Conservation (phyloP, 2,888 invertebrate genomes). For the Reticulitermes lucifugus region DNA sequence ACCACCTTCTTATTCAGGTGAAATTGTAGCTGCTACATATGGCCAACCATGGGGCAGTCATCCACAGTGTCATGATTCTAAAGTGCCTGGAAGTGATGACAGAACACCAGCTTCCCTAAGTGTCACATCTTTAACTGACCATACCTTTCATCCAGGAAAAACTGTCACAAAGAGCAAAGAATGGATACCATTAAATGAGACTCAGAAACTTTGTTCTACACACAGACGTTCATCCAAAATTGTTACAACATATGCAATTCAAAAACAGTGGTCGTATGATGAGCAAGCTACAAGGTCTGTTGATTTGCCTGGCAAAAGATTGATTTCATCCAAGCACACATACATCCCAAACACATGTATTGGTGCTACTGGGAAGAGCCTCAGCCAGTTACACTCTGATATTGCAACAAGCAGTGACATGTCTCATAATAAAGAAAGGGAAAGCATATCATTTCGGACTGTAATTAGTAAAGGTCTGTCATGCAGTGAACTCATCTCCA, state of each 20-base stretch:
- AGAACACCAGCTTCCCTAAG: slow-evolving; percentile 16
- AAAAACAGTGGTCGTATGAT: slow-evolving; percentile 30
- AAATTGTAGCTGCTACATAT: slow-evolving; percentile 32
- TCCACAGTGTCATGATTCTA: neutral
- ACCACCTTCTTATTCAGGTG: slow-evolving; percentile 38
- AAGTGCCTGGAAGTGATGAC: neutral
- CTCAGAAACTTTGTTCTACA: neutral
- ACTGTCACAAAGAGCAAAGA: slow-evolving; percentile 16
- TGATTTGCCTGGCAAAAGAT: neutral
- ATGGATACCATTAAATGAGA: slow-evolving; percentile 23
- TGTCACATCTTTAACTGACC: slow-evolving; percentile 9
- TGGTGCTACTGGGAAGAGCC: slow-evolving; percentile 8
- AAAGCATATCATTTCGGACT: neutral
- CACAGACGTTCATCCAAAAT: slow-evolving; percentile 18
- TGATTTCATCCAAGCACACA: neutral
- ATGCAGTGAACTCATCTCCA: slow-evolving; percentile 20
- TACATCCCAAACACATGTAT: neutral
- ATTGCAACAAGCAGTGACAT: neutral
- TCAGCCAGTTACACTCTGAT: slow-evolving; percentile 19
- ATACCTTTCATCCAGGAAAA: slow-evolving; percentile 8
- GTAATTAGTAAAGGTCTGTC: slow-evolving; percentile 37
- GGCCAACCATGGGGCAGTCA: slow-evolving; percentile 7
- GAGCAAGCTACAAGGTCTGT: neutral
- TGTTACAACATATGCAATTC: neutral
- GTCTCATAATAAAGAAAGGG: slow-evolving; percentile 12